Evolutionary conservation across 2,113 vertebrate genomes (phyloP).

Genomic region (Excalfactoria chinensis): DNA sequence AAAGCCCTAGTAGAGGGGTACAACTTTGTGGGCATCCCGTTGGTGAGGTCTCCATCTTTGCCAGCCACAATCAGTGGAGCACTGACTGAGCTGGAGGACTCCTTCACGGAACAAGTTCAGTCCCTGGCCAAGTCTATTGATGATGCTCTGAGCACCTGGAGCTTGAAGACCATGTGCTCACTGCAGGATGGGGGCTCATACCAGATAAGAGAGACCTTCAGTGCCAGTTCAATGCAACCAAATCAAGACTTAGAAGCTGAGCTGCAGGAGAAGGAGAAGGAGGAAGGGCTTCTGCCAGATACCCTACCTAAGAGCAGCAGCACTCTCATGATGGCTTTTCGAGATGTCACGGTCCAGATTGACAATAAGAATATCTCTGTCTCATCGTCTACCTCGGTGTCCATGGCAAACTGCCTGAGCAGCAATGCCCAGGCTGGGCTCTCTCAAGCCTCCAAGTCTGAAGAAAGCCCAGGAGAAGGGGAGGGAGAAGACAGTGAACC

Average conservation of each 20-base stretch:
- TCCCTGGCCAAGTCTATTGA: slow-evolving; percentile 97
- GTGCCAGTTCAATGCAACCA: slow-evolving; percentile 70
- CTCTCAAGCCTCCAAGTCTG: slow-evolving; percentile 56
- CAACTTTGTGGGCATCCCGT: slow-evolving; percentile 88
- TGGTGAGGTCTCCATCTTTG: slow-evolving; percentile 90
- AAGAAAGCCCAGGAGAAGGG: slow-evolving; percentile 34
- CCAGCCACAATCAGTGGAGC: slow-evolving; percentile 87
- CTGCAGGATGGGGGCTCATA: slow-evolving; percentile 87
- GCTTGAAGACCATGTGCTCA: slow-evolving; percentile 94
- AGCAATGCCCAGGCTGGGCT: slow-evolving; percentile 12
- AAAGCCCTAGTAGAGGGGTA: slow-evolving; percentile 93
- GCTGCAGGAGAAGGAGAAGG: slow-evolving; percentile 81
- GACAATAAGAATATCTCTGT: slow-evolving; percentile 97
- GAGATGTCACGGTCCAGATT: slow-evolving; percentile 96
- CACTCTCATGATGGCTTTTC: slow-evolving; percentile 98
- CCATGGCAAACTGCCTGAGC: slow-evolving; percentile 88
- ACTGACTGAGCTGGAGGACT: slow-evolving; percentile 96
- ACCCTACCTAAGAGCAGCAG: slow-evolving; percentile 88
- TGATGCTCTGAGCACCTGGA: slow-evolving; percentile 97
- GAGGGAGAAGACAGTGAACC: slow-evolving; percentile 46
- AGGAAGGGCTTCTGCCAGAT: slow-evolving; percentile 70
- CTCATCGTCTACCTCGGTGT: slow-evolving; percentile 91
- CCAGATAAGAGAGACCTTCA: slow-evolving; percentile 91
- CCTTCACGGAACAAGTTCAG: slow-evolving; percentile 96
- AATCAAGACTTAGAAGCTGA: slow-evolving; percentile 78